Conservation (phyloP, 35 echinoderm and acorn worm genomes). For the Anneissia japonica region DNA sequence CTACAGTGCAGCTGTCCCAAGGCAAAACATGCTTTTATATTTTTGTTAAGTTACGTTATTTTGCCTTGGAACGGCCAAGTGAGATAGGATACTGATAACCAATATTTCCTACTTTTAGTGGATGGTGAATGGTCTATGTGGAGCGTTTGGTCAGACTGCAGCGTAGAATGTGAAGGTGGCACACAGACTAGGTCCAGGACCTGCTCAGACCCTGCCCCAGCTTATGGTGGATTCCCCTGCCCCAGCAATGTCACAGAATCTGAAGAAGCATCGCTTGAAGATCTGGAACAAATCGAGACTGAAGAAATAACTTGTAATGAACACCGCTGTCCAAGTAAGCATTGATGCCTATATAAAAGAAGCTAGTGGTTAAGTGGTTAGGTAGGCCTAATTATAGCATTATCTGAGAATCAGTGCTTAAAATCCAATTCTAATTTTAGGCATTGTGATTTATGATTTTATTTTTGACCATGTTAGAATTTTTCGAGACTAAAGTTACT, state of each 20-base stretch:
- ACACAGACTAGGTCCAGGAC: slow-evolving; percentile 46
- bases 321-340: slow-evolving; percentile 62
- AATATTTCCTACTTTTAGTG: no score
- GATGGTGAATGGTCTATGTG: slow-evolving; percentile 71
- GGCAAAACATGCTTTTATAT: not conserved
- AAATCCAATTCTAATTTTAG: no score
- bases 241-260: slow-evolving; percentile 17
- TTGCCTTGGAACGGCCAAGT: not conserved
- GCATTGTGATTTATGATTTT: no score
- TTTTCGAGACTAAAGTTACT: no score
- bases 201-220: slow-evolving; percentile 68
- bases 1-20: not conserved
- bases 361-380: no score
- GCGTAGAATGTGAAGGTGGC: slow-evolving; percentile 46
- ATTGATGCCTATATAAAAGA: no score
- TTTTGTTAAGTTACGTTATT: not conserved
- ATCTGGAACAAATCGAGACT: not conserved
- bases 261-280: not conserved
- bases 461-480: no score
- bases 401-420: no score
- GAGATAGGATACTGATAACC: not conserved
- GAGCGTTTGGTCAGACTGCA: slow-evolving; percentile 65
- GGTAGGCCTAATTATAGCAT: no score
- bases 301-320: slow-evolving; percentile 36
- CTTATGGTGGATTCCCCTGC: slow-evolving; percentile 61